Evolutionary conservation across 35 echinoderm and acorn worm species (phyloP), one percentile per base, ranked within the genome.

Genomic region (Patiria miniata): DNA sequence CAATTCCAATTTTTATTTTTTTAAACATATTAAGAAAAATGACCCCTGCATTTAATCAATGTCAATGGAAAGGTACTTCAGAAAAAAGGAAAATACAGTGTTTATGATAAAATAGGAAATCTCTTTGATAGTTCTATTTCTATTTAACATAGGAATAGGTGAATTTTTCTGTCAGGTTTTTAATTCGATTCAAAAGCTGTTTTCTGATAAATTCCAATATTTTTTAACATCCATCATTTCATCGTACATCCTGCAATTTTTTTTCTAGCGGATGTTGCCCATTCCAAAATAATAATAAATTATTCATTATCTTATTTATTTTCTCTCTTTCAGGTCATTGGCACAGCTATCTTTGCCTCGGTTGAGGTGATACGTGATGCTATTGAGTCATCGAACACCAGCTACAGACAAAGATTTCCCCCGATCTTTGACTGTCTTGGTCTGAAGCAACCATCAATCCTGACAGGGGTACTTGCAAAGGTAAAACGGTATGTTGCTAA

Each of bases 271-370:
- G 54, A 57, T 57, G 54, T 57, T 57, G 54, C 54, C 54, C 54
- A 57, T 57, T 57, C 54, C 52, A 7, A 57, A 57, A 57, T 57
- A 7, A 57, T 57, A 57, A 80, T 80, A n/a, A 33, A 37, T 37
- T 37, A 80, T 80, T 37, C 5, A 37, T 39, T 80, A n/a, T 37
- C 44, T 80, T 40, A 80, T 37, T 80, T 80, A 3, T 80, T 40
- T 33, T n/a, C 5, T 0, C 44, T 39, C 44, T 86, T 86, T 77
- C 60, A 86, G 84, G 68, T 86, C 84, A 86, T 77, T 86, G 84
- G 84, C 68, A 86, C 68, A 60, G 8, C 84, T 40, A 86, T 65
- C 17, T 73, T 73, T 86, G 84, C 84, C 22, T 83, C 57, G 51
- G 19, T 83, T 38, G 81, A 83, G 52, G 52, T 53, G 39, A 54